phyloP scores from a whole-genome alignment of 2,888 invertebrate genomes.

The Sicus ferrugineus region DNA sequence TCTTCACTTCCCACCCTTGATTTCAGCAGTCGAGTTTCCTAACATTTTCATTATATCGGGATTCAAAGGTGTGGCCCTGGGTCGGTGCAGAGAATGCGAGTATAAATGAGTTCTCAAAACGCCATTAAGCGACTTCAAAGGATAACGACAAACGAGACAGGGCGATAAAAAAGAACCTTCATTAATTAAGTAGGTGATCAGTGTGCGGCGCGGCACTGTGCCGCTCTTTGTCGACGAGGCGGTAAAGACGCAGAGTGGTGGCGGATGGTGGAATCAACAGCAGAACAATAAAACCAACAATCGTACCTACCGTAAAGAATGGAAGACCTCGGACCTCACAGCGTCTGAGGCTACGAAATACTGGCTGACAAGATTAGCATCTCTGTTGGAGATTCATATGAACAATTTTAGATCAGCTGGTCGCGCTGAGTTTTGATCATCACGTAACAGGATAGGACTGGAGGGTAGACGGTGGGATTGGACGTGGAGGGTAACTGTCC shows the following conservation, averaged over 20 bases:
- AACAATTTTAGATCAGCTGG: constrained; percentile 30
- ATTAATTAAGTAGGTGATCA: constrained; percentile 43
- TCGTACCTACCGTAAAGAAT: background rate
- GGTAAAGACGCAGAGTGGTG: background rate
- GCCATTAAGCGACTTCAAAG: constrained; percentile 41
- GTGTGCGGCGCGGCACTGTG: constrained; percentile 17
- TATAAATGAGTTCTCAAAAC: constrained; percentile 42
- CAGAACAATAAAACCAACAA: background rate
- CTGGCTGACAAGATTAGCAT: constrained; percentile 37
- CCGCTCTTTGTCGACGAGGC: background rate
- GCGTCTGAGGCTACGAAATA: constrained; percentile 18
- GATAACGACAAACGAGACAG: constrained; percentile 38
- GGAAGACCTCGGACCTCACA: constrained; percentile 25
- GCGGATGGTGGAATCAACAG: background rate
- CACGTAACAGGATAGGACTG: too few relatives aligned
- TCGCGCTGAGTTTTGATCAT: constrained; percentile 5
- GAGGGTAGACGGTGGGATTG: background rate
- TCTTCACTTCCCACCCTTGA: background rate
- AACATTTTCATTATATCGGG: constrained; percentile 29
- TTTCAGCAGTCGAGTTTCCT: constrained; percentile 19
- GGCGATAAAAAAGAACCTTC: constrained; percentile 41
- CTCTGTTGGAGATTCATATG: constrained; percentile 40
- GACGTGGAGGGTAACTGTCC: background rate
- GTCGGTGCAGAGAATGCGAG: constrained; percentile 1
- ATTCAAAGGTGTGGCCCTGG: constrained; percentile 15